phyloP scores from a whole-genome alignment of 2,113 vertebrate genomes.

The Entelurus aequoreus region DNA sequence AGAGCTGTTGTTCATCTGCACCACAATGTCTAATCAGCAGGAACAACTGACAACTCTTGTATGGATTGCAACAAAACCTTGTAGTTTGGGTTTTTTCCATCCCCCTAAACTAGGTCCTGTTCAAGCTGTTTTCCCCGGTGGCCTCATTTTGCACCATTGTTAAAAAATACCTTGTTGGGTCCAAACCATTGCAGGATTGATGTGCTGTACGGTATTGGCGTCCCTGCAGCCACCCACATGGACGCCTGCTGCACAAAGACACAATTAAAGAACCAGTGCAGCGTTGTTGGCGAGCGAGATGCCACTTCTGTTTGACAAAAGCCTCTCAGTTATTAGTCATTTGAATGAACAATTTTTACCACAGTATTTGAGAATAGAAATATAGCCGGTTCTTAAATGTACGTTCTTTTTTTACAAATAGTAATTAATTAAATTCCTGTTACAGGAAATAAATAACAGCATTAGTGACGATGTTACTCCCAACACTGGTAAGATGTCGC shows the following conservation, averaged over 20 bases:
- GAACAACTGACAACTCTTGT: conserved; percentile 14
- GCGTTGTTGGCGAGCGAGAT: conserved; percentile 39
- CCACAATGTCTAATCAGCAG: conserved; percentile 13
- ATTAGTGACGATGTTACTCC: too few species aligned
- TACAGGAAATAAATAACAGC: too few species aligned
- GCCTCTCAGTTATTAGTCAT: conserved; percentile 63
- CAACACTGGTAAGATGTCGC: too few species aligned
- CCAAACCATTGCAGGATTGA: conserved; percentile 25
- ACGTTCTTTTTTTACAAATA: too few species aligned
- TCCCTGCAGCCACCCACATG: conserved; percentile 41
- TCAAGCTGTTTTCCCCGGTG: conserved; percentile 12
- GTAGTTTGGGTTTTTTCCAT: too few species aligned
- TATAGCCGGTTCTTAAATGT: too few species aligned
- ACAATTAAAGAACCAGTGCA: conserved; percentile 41
- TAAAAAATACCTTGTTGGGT: conserved; percentile 33
- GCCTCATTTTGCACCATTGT: conserved; percentile 23
- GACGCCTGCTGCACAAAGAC: conserved; percentile 24
- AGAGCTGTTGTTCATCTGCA: too few species aligned
- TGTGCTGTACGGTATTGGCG: conserved; percentile 30
- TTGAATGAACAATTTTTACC: conserved; percentile 33
- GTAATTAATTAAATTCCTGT: too few species aligned
- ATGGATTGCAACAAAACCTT: conserved; percentile 18
- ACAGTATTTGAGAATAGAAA: neutral
- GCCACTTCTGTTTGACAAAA: conserved; percentile 48
- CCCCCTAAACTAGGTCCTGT: neutral